phyloP scores from a whole-genome alignment of 2,113 vertebrate species.

The Gila orcuttii region DNA sequence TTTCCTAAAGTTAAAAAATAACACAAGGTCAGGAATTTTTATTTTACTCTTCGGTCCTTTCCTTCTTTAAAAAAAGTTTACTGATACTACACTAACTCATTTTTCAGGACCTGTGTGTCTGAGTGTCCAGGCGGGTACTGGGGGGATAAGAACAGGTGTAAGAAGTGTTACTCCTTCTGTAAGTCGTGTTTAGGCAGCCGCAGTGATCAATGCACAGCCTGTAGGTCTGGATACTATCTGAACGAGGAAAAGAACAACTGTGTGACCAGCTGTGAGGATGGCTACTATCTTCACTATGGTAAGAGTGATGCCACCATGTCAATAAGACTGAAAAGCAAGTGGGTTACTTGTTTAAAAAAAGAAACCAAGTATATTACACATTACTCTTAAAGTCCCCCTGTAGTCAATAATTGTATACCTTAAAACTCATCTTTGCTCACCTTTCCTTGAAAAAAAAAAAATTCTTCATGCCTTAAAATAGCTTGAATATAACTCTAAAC shows the following conservation, averaged over 20 bases:
- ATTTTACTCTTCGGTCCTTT: background rate
- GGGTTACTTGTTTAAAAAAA: background rate
- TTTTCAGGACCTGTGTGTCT: conserved; percentile 83
- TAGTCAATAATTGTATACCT: too few relatives aligned
- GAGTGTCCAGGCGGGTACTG: conserved; percentile 89
- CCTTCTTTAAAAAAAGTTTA: background rate
- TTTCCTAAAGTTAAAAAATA: conserved; percentile 95
- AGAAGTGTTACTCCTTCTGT: conserved; percentile 89
- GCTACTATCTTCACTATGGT: conserved; percentile 88
- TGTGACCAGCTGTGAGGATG: conserved; percentile 82
- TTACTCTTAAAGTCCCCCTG: background rate
- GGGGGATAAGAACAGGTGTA: conserved; percentile 89
- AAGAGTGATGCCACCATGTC: conserved; percentile 60
- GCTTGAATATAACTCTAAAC: too few relatives aligned
- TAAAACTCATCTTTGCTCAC: too few relatives aligned
- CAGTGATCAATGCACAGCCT: conserved; percentile 87
- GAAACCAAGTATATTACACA: too few relatives aligned
- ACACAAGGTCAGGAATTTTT: conserved; percentile 80
- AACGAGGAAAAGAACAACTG: conserved; percentile 85
- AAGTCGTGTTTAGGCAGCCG: conserved; percentile 88
- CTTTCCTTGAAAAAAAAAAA: too few relatives aligned
- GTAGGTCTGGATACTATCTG: conserved; percentile 85
- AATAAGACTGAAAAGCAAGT: background rate
- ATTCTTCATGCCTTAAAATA: too few relatives aligned
- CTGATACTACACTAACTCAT: background rate